Evolutionary conservation across 2,888 invertebrate genomes (phyloP).

Genomic region (Poecilus cupreus): DNA sequence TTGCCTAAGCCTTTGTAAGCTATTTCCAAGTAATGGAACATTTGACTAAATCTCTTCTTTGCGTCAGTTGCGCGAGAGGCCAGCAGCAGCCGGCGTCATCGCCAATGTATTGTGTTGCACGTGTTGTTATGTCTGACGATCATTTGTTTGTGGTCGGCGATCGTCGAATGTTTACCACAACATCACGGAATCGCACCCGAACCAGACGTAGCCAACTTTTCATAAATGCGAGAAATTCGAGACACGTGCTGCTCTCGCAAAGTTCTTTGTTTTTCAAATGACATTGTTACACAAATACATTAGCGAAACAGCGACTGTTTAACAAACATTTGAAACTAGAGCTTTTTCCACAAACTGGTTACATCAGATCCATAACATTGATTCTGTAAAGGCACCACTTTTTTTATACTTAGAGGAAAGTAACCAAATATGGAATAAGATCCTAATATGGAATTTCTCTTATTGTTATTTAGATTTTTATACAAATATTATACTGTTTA

Average conservation of each 20-base stretch:
- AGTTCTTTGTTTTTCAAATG: not conserved
- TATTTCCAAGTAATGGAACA: not conserved
- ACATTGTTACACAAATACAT: not conserved
- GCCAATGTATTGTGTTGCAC: slow-evolving; percentile 35
- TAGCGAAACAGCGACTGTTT: too few relatives aligned
- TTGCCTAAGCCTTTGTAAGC: not conserved
- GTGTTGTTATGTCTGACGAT: slow-evolving; percentile 50
- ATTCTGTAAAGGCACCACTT: too few relatives aligned
- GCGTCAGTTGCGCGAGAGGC: not conserved
- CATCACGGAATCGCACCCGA: slow-evolving; percentile 18
- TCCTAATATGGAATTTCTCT: too few relatives aligned
- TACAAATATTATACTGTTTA: too few relatives aligned
- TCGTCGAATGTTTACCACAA: slow-evolving; percentile 46
- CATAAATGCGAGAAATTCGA: slow-evolving; percentile 41
- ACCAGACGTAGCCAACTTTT: slow-evolving; percentile 19
- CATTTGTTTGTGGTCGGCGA: slow-evolving; percentile 11
- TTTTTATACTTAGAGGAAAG: too few relatives aligned
- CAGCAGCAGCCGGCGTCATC: slow-evolving; percentile 9
- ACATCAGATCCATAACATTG: too few relatives aligned
- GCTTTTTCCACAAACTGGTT: too few relatives aligned
- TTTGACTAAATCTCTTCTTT: not conserved
- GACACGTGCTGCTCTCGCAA: not conserved
- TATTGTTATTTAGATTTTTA: too few relatives aligned
- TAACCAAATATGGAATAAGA: too few relatives aligned
- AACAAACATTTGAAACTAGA: too few relatives aligned